Percentiles rank a stretch among this genome's conserved stretches.
These are phyloP conservation scores for Oreochromis spilurus DNA, from an alignment of 2,113 vertebrate genomes.

Conservation along the genomic window DNA sequence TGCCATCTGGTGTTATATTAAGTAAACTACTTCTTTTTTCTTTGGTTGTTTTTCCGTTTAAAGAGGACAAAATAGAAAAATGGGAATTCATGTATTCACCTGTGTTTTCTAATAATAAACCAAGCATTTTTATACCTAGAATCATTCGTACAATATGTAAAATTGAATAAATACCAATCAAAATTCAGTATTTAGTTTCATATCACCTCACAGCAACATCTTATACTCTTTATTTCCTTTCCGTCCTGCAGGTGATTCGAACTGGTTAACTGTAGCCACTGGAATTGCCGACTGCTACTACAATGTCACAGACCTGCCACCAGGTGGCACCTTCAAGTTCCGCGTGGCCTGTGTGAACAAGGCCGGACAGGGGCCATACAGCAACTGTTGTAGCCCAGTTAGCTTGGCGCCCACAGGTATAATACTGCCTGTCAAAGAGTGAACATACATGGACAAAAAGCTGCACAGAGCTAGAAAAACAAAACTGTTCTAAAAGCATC, in stretches of 20 bases:
- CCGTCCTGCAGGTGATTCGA: slow-evolving; percentile 73
- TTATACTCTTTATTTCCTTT: background rate
- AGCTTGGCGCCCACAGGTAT: slow-evolving; percentile 74
- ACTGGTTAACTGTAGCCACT: slow-evolving; percentile 80
- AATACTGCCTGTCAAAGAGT: background rate
- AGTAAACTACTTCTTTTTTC: background rate
- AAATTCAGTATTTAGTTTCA: background rate
- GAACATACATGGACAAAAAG: background rate
- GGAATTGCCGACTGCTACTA: slow-evolving; percentile 87
- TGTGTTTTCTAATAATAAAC: background rate
- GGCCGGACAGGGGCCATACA: slow-evolving; percentile 88
- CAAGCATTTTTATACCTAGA: background rate
- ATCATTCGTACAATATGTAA: background rate
- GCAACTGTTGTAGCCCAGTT: slow-evolving; percentile 79
- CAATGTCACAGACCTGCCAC: slow-evolving; percentile 84
- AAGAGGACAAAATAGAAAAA: background rate
- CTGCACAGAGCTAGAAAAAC: background rate
- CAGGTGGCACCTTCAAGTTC: slow-evolving; percentile 70
- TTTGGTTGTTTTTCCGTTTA: background rate
- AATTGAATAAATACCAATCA: background rate
- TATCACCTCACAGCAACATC: background rate
- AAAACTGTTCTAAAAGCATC: background rate
- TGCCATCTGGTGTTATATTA: slow-evolving; percentile 11
- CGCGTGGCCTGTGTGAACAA: slow-evolving; percentile 88
- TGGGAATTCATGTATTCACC: background rate